phyloP scores from a whole-genome alignment of 2,888 invertebrate species.

The Quadriops clusia region DNA sequence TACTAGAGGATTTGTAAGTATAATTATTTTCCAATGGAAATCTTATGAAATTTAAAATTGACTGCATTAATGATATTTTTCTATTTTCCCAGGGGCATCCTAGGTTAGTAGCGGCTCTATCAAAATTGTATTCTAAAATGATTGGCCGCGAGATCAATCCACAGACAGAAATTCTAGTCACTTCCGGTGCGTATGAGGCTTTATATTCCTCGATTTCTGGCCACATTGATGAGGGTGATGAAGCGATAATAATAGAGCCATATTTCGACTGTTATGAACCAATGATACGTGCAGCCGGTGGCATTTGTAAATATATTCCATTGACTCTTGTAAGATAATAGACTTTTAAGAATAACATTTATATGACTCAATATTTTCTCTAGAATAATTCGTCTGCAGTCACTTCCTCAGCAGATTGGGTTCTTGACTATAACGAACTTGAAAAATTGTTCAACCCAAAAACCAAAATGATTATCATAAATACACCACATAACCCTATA shows the following conservation, averaged over 20 bases:
- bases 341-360: conserved; percentile 3
- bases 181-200: conserved; percentile 90
- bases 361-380: too few species aligned
- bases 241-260: conserved; percentile 95
- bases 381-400: conserved; percentile 8
- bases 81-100: conserved; percentile 69
- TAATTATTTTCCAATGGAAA: conserved; percentile 1
- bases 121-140: conserved; percentile 74
- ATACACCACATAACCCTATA: conserved; percentile 95
- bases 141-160: conserved; percentile 69
- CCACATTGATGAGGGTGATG: conserved; percentile 75
- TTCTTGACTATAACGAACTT: conserved; percentile 71
- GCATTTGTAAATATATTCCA: conserved; percentile 75
- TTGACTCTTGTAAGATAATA: conserved; percentile 57
- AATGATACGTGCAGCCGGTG: conserved; percentile 83
- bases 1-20: conserved; percentile 83
- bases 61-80: conserved; percentile 9
- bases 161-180: conserved; percentile 75
- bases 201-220: conserved; percentile 74
- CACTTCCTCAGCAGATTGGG: conserved; percentile 69
- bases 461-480: conserved; percentile 92
- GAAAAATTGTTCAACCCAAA: conserved; percentile 67
- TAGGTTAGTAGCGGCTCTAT: conserved; percentile 70
- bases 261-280: conserved; percentile 97
- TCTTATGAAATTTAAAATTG: conserved; percentile 5